phyloP scores from a whole-genome alignment of 2,888 invertebrate genomes.

The Drosophila mimica region DNA sequence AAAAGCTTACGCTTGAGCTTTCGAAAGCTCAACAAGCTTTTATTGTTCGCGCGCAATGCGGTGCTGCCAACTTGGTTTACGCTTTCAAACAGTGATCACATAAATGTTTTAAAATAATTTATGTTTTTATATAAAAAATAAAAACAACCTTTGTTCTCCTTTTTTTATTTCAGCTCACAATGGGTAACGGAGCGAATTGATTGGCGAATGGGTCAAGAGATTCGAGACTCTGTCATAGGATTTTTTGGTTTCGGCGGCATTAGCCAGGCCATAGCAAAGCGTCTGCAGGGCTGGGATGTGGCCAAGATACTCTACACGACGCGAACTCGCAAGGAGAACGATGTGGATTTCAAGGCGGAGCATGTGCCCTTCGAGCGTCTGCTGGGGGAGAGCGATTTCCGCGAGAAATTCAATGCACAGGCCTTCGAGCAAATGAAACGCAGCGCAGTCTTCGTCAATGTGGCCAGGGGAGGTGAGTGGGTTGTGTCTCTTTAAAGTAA shows the following conservation, averaged over 20 bases:
- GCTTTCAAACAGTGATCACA: slow-evolving; percentile 14
- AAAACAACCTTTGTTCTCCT: too few species aligned
- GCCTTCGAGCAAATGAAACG: slow-evolving; percentile 95
- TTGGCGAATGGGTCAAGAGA: slow-evolving; percentile 92
- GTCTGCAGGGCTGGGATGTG: slow-evolving; percentile 91
- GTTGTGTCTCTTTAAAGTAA: background rate
- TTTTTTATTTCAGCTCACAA: slow-evolving; percentile 85
- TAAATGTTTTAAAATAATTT: background rate
- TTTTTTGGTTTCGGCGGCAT: slow-evolving; percentile 94
- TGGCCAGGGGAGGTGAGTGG: slow-evolving; percentile 89
- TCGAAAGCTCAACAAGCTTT: slow-evolving; percentile 33
- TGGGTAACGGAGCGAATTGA: slow-evolving; percentile 89
- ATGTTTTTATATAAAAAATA: background rate
- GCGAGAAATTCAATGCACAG: slow-evolving; percentile 90
- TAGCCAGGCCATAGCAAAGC: slow-evolving; percentile 91
- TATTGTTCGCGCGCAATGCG: background rate
- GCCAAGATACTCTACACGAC: slow-evolving; percentile 90
- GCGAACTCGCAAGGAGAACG: slow-evolving; percentile 87
- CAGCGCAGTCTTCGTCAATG: slow-evolving; percentile 94
- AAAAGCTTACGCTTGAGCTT: slow-evolving; percentile 37
- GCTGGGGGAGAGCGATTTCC: slow-evolving; percentile 92
- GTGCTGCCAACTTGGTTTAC: slow-evolving; percentile 39
- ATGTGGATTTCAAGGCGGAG: slow-evolving; percentile 89
- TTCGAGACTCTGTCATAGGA: slow-evolving; percentile 92
- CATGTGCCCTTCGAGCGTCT: slow-evolving; percentile 90